Percentiles rank a stretch among this genome's conserved stretches.
These are phyloP conservation scores for Coenonympha arcania DNA, from an alignment of 2,888 invertebrate species.

Conservation along the genomic window DNA sequence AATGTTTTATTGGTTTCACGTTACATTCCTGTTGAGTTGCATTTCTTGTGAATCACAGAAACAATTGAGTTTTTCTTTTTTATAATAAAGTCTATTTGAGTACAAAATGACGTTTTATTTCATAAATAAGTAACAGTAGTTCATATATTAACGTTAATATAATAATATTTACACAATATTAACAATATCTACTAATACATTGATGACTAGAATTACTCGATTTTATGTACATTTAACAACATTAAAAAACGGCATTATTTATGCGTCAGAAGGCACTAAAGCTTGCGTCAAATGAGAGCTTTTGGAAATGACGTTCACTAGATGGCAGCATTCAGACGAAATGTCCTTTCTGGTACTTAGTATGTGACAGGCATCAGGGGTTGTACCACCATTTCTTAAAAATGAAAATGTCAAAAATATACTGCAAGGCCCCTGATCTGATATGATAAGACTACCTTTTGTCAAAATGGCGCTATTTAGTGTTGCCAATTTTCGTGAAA, in stretches of 20 bases:
- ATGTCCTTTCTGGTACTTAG: too few species aligned
- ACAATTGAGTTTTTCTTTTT: constrained; percentile 33
- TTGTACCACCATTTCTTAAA: too few species aligned
- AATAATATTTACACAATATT: constrained; percentile 33
- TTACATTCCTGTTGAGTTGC: constrained; percentile 62
- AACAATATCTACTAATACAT: constrained; percentile 15
- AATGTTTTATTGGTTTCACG: constrained; percentile 54
- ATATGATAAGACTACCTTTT: too few species aligned
- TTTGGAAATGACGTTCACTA: too few species aligned
- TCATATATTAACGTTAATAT: constrained; percentile 39
- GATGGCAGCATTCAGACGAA: too few species aligned
- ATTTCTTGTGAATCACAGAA: constrained; percentile 41
- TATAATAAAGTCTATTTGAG: constrained; percentile 53
- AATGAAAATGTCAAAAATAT: too few species aligned
- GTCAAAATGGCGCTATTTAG: too few species aligned
- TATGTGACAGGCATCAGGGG: too few species aligned
- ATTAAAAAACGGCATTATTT: neutral
- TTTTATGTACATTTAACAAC: constrained; percentile 10
- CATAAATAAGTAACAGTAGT: constrained; percentile 36
- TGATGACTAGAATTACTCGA: constrained; percentile 61
- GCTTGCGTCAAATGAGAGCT: neutral
- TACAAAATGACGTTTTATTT: constrained; percentile 44
- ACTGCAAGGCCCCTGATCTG: too few species aligned
- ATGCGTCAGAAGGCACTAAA: neutral
- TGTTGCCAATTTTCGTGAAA: too few species aligned